A percentile compares a stretch with the other conserved stretches of the same genome.
These are phyloP conservation scores for Styela clava DNA, from an alignment of 23 tunicate species.

Conservation along the genomic window DNA sequence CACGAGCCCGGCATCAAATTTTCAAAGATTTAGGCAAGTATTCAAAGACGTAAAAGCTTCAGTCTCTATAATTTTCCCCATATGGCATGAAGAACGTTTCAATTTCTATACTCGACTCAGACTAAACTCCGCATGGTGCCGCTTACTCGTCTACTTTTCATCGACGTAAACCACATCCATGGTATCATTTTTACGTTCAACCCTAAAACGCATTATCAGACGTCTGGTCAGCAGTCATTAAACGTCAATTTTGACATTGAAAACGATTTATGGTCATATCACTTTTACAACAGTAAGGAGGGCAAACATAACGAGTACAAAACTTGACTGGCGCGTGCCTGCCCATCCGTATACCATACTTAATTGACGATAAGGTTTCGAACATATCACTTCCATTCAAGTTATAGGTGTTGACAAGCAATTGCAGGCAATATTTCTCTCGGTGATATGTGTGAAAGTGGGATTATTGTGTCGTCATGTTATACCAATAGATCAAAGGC, in stretches of 20 bases:
- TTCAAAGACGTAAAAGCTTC: too few relatives aligned
- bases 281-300: not conserved
- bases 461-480: not conserved
- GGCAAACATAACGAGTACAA: not conserved
- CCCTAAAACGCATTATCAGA: not conserved
- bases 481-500: not conserved
- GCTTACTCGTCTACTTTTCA: too few relatives aligned
- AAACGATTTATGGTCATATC: not conserved
- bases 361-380: too few relatives aligned
- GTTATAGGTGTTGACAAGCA: not conserved
- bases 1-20: too few relatives aligned
- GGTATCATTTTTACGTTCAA: not conserved
- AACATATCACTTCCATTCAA: not conserved
- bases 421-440: not conserved
- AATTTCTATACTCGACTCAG: too few relatives aligned
- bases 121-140: too few relatives aligned
- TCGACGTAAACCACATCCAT: too few relatives aligned
- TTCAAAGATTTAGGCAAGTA: too few relatives aligned
- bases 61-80: too few relatives aligned
- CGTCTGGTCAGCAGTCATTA: not conserved
- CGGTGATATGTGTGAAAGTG: not conserved
- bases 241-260: not conserved
- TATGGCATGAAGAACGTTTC: too few relatives aligned
- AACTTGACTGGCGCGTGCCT: too few relatives aligned
- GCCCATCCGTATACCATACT: too few relatives aligned